Evolutionary conservation across 2,797 vertebrate species (phyloP), one percentile per base, ranked within the genome.

Genomic region (Acanthurus lineatus): DNA sequence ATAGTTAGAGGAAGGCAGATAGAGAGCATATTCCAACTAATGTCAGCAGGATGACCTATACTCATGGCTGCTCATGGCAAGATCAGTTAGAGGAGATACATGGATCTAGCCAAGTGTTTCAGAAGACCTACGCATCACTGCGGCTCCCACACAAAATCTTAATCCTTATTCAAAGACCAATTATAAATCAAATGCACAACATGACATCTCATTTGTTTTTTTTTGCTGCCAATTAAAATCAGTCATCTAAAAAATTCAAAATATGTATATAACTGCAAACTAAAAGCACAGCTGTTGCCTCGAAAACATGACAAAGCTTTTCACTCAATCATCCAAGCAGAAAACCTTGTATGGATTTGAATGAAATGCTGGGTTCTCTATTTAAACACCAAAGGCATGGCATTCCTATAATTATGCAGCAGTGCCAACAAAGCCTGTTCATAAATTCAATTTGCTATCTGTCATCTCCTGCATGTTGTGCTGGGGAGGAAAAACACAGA

Each of bases 401-500:
- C 76, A 88, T 89, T 91, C 77, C 74, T 90, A 86, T 92, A 93
- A 95, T 95, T 93, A 94, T 90, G 88, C 88, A 79, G 88, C 83
- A 82, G 84, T 88, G 88, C 94, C 91, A 94, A 93, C 85, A 93
- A 84, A 81, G 77, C 71, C 75, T 89, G 90, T 92, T 94, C 88
- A 92, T 94, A 80, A 94, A 94, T 94, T 94, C 86, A 93, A 94
- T 95, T 94, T 95, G 91, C 91, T 91, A 80, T 93, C 89, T 90
- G 93, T 94, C 93, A 92, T 91, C 86, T 86, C 80, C 79, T 88
- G 77, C 82, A 74, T 89, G 92, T 90, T 89, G 83, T 85, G 69
- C 58, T 54, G 60, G 14, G 48, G 61, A 75, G 67, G 51, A 69
- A 25, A 52, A 52, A 35, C 77, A 83, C 60, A 74, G 68, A 25